Percentiles rank a stretch among this genome's conserved stretches.
phyloP scores from a whole-genome alignment of 2,113 vertebrate species.

The Prolemur simus region DNA sequence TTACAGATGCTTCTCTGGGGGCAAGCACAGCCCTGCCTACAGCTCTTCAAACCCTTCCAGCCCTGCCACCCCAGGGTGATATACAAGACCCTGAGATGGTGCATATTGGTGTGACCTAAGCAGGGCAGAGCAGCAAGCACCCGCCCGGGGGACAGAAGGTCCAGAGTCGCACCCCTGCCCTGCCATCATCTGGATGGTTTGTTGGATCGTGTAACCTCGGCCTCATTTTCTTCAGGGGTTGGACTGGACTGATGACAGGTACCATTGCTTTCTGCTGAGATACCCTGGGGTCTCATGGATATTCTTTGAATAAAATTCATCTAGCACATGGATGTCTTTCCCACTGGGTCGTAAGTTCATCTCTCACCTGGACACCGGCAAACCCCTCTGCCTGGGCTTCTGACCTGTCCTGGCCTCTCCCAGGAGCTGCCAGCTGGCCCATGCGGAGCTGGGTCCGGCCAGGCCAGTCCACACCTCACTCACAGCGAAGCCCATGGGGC shows the following conservation, averaged over 20 bases:
- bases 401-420: neutral
- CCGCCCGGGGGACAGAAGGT: neutral
- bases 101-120: neutral
- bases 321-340: neutral
- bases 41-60: neutral
- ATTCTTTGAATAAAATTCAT: neutral
- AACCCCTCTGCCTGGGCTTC: neutral
- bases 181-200: rapidly evolving
- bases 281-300: neutral
- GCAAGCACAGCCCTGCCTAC: neutral
- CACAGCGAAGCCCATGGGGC: neutral
- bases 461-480: neutral
- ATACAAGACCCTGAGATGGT: neutral
- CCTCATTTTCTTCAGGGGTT: neutral
- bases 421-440: neutral
- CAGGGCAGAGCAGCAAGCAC: neutral
- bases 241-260: no score
- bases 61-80: no score
- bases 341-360: neutral
- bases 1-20: neutral
- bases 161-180: neutral
- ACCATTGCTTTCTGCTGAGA: neutral
- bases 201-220: neutral
- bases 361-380: neutral
- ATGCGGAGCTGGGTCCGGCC: neutral